A percentile compares a stretch with the other conserved stretches of the same genome.
Conservation (phyloP, 2,888 invertebrate species). For the Caprella mutica region DNA sequence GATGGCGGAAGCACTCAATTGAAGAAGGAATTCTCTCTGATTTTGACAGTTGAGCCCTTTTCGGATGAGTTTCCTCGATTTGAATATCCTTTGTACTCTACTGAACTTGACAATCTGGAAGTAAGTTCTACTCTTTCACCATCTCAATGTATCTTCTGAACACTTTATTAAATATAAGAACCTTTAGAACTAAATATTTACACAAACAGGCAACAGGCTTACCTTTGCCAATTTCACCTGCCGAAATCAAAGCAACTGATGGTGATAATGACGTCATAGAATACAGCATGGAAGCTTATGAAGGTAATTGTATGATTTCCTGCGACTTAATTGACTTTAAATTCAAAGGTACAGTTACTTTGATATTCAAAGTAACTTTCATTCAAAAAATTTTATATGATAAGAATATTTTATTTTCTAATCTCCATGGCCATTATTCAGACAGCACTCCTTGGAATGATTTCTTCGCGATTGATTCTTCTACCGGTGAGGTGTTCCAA, state of each 20-base stretch:
- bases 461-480: conserved; percentile 9
- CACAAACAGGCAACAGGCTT: neutral
- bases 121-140: neutral
- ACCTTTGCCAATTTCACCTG: neutral
- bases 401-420: too few relatives aligned
- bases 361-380: too few relatives aligned
- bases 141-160: neutral
- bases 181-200: neutral
- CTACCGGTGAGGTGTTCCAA: neutral
- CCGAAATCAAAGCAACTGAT: neutral
- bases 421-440: neutral
- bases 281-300: neutral
- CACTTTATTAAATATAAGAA: neutral
- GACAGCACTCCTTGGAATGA: neutral
- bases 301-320: too few relatives aligned
- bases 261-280: neutral
- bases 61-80: neutral
- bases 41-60: neutral
- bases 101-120: neutral
- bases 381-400: too few relatives aligned
- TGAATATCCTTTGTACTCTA: neutral
- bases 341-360: too few relatives aligned
- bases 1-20: too few relatives aligned
- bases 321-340: too few relatives aligned
- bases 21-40: neutral